A percentile compares a stretch with the other conserved stretches of the same genome.
Conservation (phyloP, 2,888 invertebrate genomes). For the Linyphia triangularis region DNA sequence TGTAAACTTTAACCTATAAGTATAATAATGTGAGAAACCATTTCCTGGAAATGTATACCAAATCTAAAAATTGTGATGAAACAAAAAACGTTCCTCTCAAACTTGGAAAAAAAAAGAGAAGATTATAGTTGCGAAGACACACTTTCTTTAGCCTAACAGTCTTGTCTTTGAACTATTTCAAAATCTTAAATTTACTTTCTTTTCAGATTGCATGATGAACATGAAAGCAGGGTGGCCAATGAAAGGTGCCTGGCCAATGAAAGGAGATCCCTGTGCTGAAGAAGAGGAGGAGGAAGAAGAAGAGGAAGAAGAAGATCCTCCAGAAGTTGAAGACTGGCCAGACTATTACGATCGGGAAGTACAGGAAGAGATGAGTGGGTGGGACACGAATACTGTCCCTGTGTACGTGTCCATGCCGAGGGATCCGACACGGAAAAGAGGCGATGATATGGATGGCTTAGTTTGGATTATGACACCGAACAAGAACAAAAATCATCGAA, state of each 20-base stretch:
- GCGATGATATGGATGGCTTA: constrained; percentile 31
- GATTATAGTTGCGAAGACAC: too few species aligned
- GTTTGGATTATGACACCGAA: neutral
- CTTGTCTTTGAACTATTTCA: too few species aligned
- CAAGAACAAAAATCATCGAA: neutral
- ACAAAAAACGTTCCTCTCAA: too few species aligned
- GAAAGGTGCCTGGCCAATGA: constrained; percentile 11
- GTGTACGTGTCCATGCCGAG: neutral
- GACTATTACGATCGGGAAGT: constrained; percentile 46
- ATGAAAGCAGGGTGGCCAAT: neutral
- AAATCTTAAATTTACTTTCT: too few species aligned
- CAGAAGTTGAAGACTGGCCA: neutral
- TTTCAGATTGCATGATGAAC: neutral
- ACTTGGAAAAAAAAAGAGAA: too few species aligned
- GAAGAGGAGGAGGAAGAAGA: constrained; percentile 2
- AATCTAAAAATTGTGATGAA: too few species aligned
- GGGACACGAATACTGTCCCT: constrained; percentile 43
- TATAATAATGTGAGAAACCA: too few species aligned
- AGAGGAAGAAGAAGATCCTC: neutral
- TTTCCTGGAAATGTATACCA: too few species aligned
- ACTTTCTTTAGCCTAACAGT: too few species aligned
- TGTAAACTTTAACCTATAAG: too few species aligned
- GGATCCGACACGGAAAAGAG: neutral
- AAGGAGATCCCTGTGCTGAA: neutral
- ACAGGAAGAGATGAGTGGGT: constrained; percentile 26